phyloP scores from a whole-genome alignment of 2,888 invertebrate species.

The Heliconius cydno region DNA sequence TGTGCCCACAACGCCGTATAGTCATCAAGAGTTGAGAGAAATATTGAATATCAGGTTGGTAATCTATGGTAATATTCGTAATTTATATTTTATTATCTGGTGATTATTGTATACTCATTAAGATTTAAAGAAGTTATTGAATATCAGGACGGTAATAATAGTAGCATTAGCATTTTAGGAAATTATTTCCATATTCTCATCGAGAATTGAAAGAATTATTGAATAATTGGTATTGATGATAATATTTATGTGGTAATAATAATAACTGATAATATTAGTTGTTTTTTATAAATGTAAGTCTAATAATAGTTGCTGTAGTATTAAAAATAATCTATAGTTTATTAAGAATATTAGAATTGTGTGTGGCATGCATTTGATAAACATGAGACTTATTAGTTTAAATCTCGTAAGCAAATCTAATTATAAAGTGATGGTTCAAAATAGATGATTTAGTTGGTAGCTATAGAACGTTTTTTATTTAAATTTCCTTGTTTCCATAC shows the following conservation, averaged over 20 bases:
- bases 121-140: background rate
- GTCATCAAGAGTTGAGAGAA: slow-evolving; percentile 94
- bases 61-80: background rate
- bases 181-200: background rate
- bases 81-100: background rate
- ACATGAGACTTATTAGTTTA: too few species aligned
- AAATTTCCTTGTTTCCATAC: too few species aligned
- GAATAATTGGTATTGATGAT: background rate
- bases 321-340: background rate
- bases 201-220: background rate
- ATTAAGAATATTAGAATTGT: too few species aligned
- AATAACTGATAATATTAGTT: background rate
- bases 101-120: background rate
- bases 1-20: slow-evolving; percentile 94
- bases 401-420: too few species aligned
- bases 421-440: too few species aligned
- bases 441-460: too few species aligned
- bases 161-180: too few species aligned
- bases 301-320: background rate
- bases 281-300: background rate
- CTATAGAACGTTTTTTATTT: too few species aligned
- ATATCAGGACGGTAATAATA: background rate
- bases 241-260: slow-evolving; percentile 3
- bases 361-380: too few species aligned
- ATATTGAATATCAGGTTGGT: slow-evolving; percentile 92